These are phyloP conservation scores for Atta colombica DNA, from an alignment of 1,140 invertebrate genomes.

Conservation along the genomic window DNA sequence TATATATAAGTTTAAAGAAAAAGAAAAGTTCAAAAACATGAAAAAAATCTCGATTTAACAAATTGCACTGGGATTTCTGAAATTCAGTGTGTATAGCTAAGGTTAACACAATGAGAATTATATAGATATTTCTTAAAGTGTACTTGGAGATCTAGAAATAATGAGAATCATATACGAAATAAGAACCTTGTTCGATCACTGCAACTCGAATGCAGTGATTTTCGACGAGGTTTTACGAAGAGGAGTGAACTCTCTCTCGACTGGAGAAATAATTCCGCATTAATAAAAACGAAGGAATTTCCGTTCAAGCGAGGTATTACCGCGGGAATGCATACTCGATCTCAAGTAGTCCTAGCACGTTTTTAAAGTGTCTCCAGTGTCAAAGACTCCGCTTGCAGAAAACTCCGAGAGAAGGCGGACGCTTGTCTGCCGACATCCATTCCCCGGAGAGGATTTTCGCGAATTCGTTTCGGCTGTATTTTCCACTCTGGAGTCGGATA, in stretches of 20 bases:
- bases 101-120: too few species aligned
- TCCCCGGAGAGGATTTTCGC: constrained; percentile 73
- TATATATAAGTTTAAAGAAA: too few species aligned
- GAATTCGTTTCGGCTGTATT: constrained; percentile 76
- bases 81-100: too few species aligned
- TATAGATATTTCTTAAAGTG: too few species aligned
- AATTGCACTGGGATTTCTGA: too few species aligned
- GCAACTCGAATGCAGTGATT: not conserved
- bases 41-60: too few species aligned
- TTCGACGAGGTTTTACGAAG: constrained; percentile 4
- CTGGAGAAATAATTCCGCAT: constrained; percentile 47
- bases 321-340: constrained; percentile 59
- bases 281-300: constrained; percentile 18
- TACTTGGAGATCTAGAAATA: not conserved
- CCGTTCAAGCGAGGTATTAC: constrained; percentile 51
- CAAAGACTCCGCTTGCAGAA: constrained; percentile 65
- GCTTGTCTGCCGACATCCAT: constrained; percentile 56
- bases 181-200: constrained; percentile 23
- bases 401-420: constrained; percentile 35
- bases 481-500: constrained; percentile 49
- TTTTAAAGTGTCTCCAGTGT: constrained; percentile 71
- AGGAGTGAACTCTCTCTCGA: not conserved
- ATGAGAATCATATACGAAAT: not conserved
- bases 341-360: constrained; percentile 72
- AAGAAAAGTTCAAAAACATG: too few species aligned